Conservation (phyloP, 35 echinoderm and acorn worm genomes). For the Ophioderma brevispina region DNA sequence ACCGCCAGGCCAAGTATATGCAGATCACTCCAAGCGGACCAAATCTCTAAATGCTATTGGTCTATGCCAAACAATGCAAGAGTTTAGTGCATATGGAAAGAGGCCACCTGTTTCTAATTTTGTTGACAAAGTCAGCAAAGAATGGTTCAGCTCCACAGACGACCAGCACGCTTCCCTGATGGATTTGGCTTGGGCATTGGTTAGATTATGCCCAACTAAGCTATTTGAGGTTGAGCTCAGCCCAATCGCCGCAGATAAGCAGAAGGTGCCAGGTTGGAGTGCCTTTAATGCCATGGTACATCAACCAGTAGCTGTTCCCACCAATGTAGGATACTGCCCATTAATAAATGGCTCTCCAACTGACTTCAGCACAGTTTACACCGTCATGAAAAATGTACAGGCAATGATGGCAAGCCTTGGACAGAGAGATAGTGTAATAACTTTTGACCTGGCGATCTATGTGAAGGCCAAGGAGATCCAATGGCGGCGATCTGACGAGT, state of each 20-base stretch:
- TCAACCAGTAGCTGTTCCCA: too few species aligned
- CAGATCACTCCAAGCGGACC: conserved; percentile 24
- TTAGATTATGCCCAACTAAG: conserved; percentile 20
- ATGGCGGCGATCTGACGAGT: conserved; percentile 39
- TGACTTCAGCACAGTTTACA: conserved; percentile 26
- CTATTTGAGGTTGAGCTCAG: not conserved
- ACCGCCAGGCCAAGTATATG: not conserved
- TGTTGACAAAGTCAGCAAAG: conserved; percentile 20
- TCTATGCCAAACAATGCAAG: conserved; percentile 14
- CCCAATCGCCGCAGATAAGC: not conserved
- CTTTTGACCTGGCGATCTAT: conserved; percentile 72
- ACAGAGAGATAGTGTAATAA: conserved; percentile 34
- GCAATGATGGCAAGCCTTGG: conserved; percentile 22
- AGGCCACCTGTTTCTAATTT: not conserved
- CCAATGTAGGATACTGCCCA: conserved; percentile 34
- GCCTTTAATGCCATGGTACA: too few species aligned
- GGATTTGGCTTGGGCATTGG: conserved; percentile 13
- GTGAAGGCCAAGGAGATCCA: conserved; percentile 52
- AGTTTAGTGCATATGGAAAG: conserved; percentile 41
- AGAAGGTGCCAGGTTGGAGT: not conserved
- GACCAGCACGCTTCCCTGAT: not conserved
- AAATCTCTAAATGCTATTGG: not conserved
- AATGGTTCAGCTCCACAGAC: conserved; percentile 21
- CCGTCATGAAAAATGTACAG: conserved; percentile 30
- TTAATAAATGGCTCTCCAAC: conserved; percentile 60